Evolutionary conservation across 2,113 vertebrate species (phyloP), one percentile per base, ranked within the genome.

Genomic region (Tragelaphus buxtoni): DNA sequence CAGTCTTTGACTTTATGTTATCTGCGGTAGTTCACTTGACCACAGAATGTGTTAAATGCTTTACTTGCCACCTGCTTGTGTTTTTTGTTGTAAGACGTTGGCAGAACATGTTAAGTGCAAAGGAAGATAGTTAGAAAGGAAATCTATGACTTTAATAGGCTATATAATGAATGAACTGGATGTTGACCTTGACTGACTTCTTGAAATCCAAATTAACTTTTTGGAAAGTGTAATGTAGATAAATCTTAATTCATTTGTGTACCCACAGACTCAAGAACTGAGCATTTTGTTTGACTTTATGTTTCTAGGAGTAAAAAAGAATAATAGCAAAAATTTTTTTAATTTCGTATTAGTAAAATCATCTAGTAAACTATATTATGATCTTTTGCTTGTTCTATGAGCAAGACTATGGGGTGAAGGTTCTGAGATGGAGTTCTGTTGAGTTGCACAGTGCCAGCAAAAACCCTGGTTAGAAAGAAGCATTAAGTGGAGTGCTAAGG

Each of bases 241-340:
- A 83, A 93, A 47, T 83, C 39, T 89, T 95, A 88, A 72, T 87
- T 93, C 51, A 39, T 87, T 51, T 90, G 84, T 84, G 32, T 84
- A 58, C 39, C 11, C 76, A n/a, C 49, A 83, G 35, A 83, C 51
- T 12, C 17, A 30, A 42, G 35, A 47, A 17, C 45, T 85, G 65
- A 65, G 80, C 14, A 72, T 92, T 83, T 94, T 90, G 26, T 87
- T 18, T 94, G 80, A 92, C 28, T 32, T 94, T 88, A 8, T 92
- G 69, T 95, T 97, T 93, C 76, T 92, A 90, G 63, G 79, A 88
- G 35, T 84, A 69, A 69, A 88, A 92, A 97, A 88, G 26, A 83
- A 88, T 72, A 69, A 9, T 80, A 92, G 12, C 53, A 92, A 47
- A 65, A 69, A 6, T 60, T 60, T 72, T 94, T 61, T 45, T 17